These are phyloP conservation scores for Epistrophe eligans DNA, from an alignment of 2,888 invertebrate species.

Conservation along the genomic window DNA sequence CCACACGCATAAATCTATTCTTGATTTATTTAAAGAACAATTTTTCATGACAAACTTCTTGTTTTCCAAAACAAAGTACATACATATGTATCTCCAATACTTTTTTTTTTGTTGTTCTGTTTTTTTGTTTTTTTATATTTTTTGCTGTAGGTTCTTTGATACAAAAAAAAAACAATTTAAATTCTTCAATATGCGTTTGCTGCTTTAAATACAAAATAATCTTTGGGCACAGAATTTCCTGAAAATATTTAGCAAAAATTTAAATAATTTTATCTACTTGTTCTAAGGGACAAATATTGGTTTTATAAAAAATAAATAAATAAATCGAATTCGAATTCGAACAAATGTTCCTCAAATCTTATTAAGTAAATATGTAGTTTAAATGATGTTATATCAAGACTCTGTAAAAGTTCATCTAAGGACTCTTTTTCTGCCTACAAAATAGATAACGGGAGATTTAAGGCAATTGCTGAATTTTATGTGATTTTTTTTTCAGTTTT, in stretches of 20 bases:
- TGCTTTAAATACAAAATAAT: not conserved
- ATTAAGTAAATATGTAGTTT: too few species aligned
- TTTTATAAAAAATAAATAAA: not conserved
- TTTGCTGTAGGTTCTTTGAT: not conserved
- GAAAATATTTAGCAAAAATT: not conserved
- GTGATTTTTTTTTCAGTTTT: too few species aligned
- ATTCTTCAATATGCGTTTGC: not conserved
- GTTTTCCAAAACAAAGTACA: constrained; percentile 1
- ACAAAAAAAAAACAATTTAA: not conserved
- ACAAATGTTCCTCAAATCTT: too few species aligned
- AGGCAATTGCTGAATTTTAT: too few species aligned
- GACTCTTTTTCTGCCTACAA: too few species aligned
- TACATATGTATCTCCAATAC: not conserved
- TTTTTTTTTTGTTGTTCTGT: not conserved
- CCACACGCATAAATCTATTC: constrained; percentile 19
- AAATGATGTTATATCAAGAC: too few species aligned
- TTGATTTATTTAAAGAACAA: constrained; percentile 35
- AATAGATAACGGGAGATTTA: too few species aligned
- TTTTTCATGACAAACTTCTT: constrained; percentile 42
- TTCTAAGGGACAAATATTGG: not conserved
- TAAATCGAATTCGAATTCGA: too few species aligned
- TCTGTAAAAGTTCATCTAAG: too few species aligned
- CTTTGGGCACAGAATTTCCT: not conserved
- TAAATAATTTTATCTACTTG: not conserved
- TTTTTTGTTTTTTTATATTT: not conserved